These are phyloP conservation scores for Macquaria australasica DNA, from an alignment of 2,113 vertebrate species.

Conservation along the genomic window DNA sequence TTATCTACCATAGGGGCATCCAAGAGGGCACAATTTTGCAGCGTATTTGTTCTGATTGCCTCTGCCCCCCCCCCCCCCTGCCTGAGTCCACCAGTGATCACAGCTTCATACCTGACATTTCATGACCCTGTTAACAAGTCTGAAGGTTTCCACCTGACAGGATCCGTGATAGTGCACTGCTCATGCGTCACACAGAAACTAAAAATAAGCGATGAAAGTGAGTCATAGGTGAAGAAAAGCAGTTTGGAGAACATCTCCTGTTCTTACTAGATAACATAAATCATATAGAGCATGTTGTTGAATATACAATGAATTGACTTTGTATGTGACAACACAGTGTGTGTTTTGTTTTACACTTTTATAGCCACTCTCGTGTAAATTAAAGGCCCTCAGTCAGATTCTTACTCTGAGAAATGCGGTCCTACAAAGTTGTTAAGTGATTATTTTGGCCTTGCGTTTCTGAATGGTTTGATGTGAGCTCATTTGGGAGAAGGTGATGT, in stretches of 20 bases:
- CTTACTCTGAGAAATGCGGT: background rate
- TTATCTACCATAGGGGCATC: too few relatives aligned
- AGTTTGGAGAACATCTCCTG: background rate
- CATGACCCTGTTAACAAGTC: background rate
- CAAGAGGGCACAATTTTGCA: too few relatives aligned
- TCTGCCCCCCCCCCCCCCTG: too few relatives aligned
- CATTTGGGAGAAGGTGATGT: background rate
- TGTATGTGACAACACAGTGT: background rate
- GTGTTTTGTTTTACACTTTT: background rate
- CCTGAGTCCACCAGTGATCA: background rate
- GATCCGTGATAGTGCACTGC: background rate
- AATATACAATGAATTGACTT: background rate
- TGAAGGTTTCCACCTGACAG: background rate
- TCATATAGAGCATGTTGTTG: background rate
- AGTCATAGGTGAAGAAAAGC: conserved; percentile 11
- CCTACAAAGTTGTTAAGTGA: background rate
- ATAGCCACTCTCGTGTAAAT: background rate
- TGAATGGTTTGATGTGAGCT: background rate
- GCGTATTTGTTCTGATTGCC: too few relatives aligned
- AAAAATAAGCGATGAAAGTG: conserved; percentile 12
- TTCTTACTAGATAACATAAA: background rate
- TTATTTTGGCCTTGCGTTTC: background rate
- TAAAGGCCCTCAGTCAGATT: background rate
- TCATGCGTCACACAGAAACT: background rate
- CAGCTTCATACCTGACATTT: conserved; percentile 7